phyloP scores from a whole-genome alignment of 2,797 vertebrate genomes.

The Sphenodon punctatus region DNA sequence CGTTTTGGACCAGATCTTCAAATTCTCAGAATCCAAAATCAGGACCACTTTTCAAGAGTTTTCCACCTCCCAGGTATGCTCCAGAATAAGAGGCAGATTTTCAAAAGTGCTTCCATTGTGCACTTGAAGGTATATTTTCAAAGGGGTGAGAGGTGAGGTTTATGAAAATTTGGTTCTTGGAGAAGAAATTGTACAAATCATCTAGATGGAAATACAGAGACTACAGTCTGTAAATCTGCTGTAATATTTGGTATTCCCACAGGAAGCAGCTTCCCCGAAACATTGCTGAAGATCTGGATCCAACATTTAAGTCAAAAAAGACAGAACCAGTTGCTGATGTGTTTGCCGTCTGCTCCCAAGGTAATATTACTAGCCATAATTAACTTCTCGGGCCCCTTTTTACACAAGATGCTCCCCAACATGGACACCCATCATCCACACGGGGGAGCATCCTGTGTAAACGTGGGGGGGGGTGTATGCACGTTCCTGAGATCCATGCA shows the following conservation, averaged over 20 bases:
- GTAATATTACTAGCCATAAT: background rate
- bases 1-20: background rate
- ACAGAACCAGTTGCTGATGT: slow-evolving; percentile 27
- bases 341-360: background rate
- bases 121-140: background rate
- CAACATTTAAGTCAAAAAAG: slow-evolving; percentile 78
- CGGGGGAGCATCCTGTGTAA: no score
- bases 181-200: background rate
- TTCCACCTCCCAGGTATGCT: no score
- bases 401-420: no score
- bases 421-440: no score
- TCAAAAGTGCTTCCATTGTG: background rate
- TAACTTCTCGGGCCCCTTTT: no score
- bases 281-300: slow-evolving; percentile 81
- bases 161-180: background rate
- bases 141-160: no score
- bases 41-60: no score
- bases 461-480: no score
- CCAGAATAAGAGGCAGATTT: no score
- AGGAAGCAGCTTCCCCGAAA: slow-evolving; percentile 57
- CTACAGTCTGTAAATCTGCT: background rate
- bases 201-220: background rate
- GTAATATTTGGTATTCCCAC: background rate
- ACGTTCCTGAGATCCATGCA: no score
- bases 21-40: background rate